Evolutionary conservation across 2,797 vertebrate species (phyloP).

Genomic region (Uromys caudimaculatus): DNA sequence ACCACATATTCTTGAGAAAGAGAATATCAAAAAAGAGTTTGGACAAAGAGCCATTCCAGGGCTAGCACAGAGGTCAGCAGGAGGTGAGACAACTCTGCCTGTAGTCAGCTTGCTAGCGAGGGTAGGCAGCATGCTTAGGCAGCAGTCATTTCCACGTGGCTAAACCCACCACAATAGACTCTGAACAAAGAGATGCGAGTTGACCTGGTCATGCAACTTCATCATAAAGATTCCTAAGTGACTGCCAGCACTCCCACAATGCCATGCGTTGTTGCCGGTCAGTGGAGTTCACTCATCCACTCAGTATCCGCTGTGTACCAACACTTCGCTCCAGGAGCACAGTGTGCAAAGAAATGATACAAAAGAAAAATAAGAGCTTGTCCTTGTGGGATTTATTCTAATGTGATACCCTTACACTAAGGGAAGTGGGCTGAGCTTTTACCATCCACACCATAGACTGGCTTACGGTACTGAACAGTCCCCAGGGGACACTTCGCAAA

Average conservation of each 20-base stretch:
- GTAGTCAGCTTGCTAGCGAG: neutral
- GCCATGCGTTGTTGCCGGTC: neutral
- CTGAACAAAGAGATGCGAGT: neutral
- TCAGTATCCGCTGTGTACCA: neutral
- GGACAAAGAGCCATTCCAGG: neutral
- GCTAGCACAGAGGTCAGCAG: neutral
- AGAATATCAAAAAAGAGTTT: neutral
- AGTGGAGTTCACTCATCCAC: neutral
- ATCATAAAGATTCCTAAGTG: slow-evolving; percentile 10
- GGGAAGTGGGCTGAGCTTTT: slow-evolving; percentile 35
- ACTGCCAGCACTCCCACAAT: neutral
- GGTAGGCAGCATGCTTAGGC: slow-evolving; percentile 40
- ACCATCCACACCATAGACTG: neutral
- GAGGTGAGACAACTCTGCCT: neutral
- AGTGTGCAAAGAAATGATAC: neutral
- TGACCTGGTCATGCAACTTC: slow-evolving; percentile 39
- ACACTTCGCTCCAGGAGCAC: neutral
- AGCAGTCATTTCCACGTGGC: slow-evolving; percentile 34
- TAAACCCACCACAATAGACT: slow-evolving; percentile 60
- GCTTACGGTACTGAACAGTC: neutral
- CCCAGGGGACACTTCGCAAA: neutral
- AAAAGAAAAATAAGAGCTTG: neutral
- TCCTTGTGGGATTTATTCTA: neutral
- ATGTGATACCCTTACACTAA: neutral
- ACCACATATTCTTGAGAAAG: neutral